phyloP scores from a whole-genome alignment of 2,888 invertebrate species.

The Tryphoninae sp. region DNA sequence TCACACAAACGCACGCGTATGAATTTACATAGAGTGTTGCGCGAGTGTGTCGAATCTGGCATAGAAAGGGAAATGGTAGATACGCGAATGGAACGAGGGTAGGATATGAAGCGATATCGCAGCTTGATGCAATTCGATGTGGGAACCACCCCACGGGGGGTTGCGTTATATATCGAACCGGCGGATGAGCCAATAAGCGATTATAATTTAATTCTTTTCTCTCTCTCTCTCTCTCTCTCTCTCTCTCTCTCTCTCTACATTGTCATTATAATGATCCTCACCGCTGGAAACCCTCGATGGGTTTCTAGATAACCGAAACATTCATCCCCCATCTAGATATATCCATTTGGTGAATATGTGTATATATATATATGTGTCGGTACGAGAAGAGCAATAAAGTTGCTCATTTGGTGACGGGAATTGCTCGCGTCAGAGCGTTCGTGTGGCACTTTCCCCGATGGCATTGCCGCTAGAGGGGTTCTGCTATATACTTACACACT shows the following conservation, averaged over 20 bases:
- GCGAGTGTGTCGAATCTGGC: slow-evolving; percentile 13
- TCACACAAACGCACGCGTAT: slow-evolving; percentile 23
- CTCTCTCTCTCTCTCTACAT: not conserved
- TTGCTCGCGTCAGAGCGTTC: slow-evolving; percentile 49
- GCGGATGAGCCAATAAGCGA: slow-evolving; percentile 9
- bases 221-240: not conserved
- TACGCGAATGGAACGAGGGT: slow-evolving; percentile 35
- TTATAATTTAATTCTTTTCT: too few relatives aligned
- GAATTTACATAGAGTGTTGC: slow-evolving; percentile 10
- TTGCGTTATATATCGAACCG: not conserved
- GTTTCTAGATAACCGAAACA: not conserved
- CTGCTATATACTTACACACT: not conserved
- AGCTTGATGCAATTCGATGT: slow-evolving; percentile 48
- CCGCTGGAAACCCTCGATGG: not conserved
- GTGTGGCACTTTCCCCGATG: slow-evolving; percentile 44
- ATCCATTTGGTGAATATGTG: not conserved
- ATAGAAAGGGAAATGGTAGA: slow-evolving; percentile 52
- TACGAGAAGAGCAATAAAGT: slow-evolving; percentile 48
- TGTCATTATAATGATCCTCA: slow-evolving; percentile 20
- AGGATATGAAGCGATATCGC: slow-evolving; percentile 51
- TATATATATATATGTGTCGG: slow-evolving; percentile 34
- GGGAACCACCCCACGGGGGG: not conserved
- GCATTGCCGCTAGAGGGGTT: slow-evolving; percentile 7
- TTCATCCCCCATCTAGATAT: slow-evolving; percentile 11
- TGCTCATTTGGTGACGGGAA: slow-evolving; percentile 57